phyloP scores from a whole-genome alignment of 2,888 invertebrate species.

The Sympetrum striolatum region DNA sequence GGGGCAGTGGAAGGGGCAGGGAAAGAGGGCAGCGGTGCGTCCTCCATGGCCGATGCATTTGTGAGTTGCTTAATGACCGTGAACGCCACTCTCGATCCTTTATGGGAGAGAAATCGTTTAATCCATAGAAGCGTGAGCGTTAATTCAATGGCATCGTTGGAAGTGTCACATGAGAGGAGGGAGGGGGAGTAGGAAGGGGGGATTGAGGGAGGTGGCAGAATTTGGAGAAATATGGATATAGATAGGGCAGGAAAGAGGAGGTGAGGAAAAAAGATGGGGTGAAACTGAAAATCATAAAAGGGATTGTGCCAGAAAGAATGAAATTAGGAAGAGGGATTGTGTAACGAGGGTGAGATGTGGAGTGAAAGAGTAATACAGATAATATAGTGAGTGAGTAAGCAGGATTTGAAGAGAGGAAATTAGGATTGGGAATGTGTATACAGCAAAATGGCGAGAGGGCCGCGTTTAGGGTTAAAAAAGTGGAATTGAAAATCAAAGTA shows the following conservation, averaged over 20 bases:
- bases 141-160: conserved; percentile 36
- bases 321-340: not conserved
- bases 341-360: too few species aligned
- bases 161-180: not conserved
- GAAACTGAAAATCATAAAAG: too few species aligned
- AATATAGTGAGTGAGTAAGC: too few species aligned
- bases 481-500: too few species aligned
- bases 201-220: not conserved
- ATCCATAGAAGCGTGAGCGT: conserved; percentile 40
- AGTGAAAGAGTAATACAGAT: too few species aligned
- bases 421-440: not conserved
- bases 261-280: too few species aligned
- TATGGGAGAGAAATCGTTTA: conserved; percentile 40
- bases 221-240: not conserved
- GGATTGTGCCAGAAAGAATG: not conserved
- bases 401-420: too few species aligned
- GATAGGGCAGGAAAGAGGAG: too few species aligned
- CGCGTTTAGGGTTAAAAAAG: too few species aligned
- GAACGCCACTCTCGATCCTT: conserved; percentile 35
- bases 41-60: conserved; percentile 14
- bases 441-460: too few species aligned
- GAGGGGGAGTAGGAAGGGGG: not conserved
- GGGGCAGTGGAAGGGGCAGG: not conserved
- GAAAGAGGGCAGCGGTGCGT: not conserved
- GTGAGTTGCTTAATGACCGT: conserved; percentile 40